Evolutionary conservation across 2,797 vertebrate genomes (phyloP).

Genomic region (Benthosema pterotum): DNA sequence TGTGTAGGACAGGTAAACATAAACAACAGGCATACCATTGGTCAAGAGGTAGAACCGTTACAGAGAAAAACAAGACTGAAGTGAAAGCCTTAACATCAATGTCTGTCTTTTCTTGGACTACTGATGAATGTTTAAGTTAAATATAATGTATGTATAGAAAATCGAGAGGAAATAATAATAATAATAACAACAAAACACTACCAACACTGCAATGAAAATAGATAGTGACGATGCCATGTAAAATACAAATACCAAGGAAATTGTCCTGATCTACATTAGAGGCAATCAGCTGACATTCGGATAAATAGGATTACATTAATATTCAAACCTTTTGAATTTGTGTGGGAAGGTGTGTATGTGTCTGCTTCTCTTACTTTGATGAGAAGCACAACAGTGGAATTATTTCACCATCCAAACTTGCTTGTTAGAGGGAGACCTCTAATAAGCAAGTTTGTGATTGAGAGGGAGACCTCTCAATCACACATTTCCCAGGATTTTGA

Average conservation of each 20-base stretch:
- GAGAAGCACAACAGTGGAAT: too few relatives aligned
- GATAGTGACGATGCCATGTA: conserved; percentile 7
- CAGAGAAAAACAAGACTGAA: conserved; percentile 27
- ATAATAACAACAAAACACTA: neutral
- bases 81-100: conserved; percentile 13
- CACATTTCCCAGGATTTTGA: neutral
- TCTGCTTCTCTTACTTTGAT: neutral
- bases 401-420: conserved; percentile 1
- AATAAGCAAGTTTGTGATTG: too few relatives aligned
- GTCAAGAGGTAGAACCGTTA: conserved; percentile 67
- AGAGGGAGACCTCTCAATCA: too few relatives aligned
- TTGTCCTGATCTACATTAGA: conserved; percentile 19
- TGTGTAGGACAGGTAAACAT: conserved; percentile 27
- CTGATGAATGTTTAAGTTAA: conserved; percentile 31
- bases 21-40: conserved; percentile 21
- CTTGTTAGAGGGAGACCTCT: neutral
- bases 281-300: conserved; percentile 24
- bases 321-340: conserved; percentile 7
- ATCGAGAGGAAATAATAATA: too few relatives aligned
- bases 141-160: neutral
- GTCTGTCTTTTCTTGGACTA: conserved; percentile 15
- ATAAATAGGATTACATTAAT: conserved; percentile 40
- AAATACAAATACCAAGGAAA: conserved; percentile 29
- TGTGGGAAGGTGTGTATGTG: neutral
- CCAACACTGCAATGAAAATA: conserved; percentile 46